Conservation (phyloP, 2,113 vertebrate species). For the Poeciliopsis occidentalis region DNA sequence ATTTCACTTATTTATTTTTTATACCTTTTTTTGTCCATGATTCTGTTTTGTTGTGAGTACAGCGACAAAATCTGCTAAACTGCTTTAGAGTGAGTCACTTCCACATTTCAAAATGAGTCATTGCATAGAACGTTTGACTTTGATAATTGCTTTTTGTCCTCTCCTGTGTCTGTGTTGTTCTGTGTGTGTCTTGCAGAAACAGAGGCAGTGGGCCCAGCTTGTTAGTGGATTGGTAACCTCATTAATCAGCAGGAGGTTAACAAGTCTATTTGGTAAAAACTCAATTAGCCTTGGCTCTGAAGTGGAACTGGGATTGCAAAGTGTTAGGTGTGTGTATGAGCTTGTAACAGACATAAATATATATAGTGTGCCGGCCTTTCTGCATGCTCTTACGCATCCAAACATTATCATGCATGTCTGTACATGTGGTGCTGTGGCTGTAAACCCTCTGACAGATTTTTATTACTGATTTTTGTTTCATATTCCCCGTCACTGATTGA, state of each 20-base stretch:
- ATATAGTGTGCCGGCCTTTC: slow-evolving; percentile 46
- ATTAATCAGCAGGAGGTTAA: slow-evolving; percentile 53
- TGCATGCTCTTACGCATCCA: slow-evolving; percentile 65
- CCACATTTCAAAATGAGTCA: slow-evolving; percentile 89
- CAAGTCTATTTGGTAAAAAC: slow-evolving; percentile 50
- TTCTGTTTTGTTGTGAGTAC: slow-evolving; percentile 85
- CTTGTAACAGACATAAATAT: not conserved
- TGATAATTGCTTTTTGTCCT: slow-evolving; percentile 83
- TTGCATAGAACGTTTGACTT: slow-evolving; percentile 98
- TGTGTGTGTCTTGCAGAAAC: slow-evolving; percentile 33
- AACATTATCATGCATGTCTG: slow-evolving; percentile 60
- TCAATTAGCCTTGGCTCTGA: slow-evolving; percentile 62
- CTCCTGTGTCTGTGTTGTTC: slow-evolving; percentile 43
- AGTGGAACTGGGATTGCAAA: slow-evolving; percentile 45
- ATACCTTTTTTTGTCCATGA: slow-evolving; percentile 73
- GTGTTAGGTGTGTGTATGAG: slow-evolving; percentile 17
- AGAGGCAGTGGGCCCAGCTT: slow-evolving; percentile 73
- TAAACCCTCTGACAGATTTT: slow-evolving; percentile 71
- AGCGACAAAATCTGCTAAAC: slow-evolving; percentile 82
- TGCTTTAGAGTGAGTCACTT: slow-evolving; percentile 80
- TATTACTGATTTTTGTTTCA: slow-evolving; percentile 74
- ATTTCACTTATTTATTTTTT: slow-evolving; percentile 74
- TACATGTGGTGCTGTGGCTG: slow-evolving; percentile 64
- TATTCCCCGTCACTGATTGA: slow-evolving; percentile 77
- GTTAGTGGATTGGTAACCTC: slow-evolving; percentile 54